Percentiles rank a stretch among this genome's conserved stretches.
Conservation (phyloP, 1,140 invertebrate genomes). For the Chionoecetes opilio region DNA sequence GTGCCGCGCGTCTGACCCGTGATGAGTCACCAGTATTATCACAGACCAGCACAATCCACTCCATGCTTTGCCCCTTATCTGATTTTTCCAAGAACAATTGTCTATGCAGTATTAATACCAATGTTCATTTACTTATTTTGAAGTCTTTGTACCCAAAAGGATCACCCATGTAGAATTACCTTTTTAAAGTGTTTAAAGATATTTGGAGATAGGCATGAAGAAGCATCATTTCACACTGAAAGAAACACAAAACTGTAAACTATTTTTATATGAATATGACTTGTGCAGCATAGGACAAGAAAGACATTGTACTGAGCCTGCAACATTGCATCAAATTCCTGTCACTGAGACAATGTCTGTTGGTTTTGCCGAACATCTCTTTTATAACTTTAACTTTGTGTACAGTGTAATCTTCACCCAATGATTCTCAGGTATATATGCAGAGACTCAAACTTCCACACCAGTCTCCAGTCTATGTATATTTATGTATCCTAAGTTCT, state of each 20-base stretch:
- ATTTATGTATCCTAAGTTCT: conserved; percentile 67
- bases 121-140: conserved; percentile 70
- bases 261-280: conserved; percentile 75
- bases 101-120: conserved; percentile 78
- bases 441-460: conserved; percentile 72
- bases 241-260: conserved; percentile 80
- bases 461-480: conserved; percentile 63
- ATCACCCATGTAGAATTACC: conserved; percentile 61
- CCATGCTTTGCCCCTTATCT: conserved; percentile 35
- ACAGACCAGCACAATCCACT: conserved; percentile 65
- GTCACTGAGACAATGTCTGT: conserved; percentile 62
- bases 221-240: conserved; percentile 74
- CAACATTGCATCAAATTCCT: conserved; percentile 73
- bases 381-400: conserved; percentile 55
- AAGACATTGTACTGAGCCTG: conserved; percentile 77
- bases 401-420: conserved; percentile 77
- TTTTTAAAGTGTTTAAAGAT: conserved; percentile 53
- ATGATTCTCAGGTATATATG: conserved; percentile 79
- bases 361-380: conserved; percentile 67
- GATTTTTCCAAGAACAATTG: conserved; percentile 60
- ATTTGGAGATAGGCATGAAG: conserved; percentile 75
- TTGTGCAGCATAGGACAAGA: conserved; percentile 78
- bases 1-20: conserved; percentile 56
- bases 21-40: conserved; percentile 72
- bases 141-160: conserved; percentile 41